Conservation (phyloP, 2,113 vertebrate species). For the Merops nubicus region DNA sequence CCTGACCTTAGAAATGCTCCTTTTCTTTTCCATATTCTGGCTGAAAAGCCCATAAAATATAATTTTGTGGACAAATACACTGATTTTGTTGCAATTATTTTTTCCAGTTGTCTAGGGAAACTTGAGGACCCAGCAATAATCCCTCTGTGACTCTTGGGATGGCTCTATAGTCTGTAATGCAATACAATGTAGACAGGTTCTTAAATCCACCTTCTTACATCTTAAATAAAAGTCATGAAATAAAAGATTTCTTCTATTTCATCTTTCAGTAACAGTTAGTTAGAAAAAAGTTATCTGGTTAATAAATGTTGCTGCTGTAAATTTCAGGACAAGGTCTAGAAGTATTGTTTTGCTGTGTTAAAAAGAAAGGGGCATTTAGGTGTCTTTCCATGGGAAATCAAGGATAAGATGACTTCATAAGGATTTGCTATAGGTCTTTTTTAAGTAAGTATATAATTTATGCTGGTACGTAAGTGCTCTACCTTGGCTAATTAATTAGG, state of each 20-base stretch:
- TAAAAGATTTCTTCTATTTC: not conserved
- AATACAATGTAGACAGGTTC: not conserved
- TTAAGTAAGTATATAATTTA: not conserved
- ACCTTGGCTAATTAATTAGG: slow-evolving; percentile 21
- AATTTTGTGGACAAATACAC: not conserved
- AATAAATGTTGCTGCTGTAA: not conserved
- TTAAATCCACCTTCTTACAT: not conserved
- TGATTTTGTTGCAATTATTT: not conserved
- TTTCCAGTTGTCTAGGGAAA: not conserved
- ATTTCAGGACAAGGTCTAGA: not conserved
- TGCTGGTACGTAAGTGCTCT: not conserved
- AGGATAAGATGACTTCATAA: not conserved
- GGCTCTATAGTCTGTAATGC: not conserved
- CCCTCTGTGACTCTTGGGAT: not conserved
- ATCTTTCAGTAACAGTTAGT: not conserved
- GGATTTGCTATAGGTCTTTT: not conserved
- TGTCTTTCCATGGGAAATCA: not conserved
- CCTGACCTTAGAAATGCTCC: not conserved
- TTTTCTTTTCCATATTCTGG: not conserved
- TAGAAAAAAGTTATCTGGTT: not conserved
- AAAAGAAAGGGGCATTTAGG: not conserved
- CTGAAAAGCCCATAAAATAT: not conserved
- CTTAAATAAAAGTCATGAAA: not conserved
- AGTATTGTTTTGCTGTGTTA: not conserved
- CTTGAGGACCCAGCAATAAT: not conserved